A percentile compares a stretch with the other conserved stretches of the same genome.
Evolutionary conservation across 1,140 invertebrate species (phyloP).

Genomic region (Gonioctena quinquepunctata): DNA sequence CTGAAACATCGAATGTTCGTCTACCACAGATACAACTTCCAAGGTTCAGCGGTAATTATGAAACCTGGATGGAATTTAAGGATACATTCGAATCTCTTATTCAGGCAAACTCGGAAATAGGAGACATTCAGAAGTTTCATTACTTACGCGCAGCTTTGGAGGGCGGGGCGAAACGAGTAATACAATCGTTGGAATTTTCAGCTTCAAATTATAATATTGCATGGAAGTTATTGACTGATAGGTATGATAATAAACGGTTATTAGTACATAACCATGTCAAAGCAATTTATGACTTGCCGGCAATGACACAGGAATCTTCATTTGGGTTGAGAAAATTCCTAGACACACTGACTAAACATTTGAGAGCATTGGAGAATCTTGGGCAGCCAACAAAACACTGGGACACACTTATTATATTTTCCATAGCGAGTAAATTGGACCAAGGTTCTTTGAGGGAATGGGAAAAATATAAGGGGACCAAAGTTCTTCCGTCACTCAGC

Average conservation of each 20-base stretch:
- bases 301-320: conserved; percentile 33
- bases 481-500: too few species aligned
- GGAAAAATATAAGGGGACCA: too few species aligned
- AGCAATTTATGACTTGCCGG: conserved; percentile 39
- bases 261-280: conserved; percentile 50
- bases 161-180: conserved; percentile 43
- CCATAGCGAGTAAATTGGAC: conserved; percentile 22
- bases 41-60: conserved; percentile 41
- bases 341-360: conserved; percentile 45
- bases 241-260: conserved; percentile 51
- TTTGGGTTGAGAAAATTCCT: conserved; percentile 43
- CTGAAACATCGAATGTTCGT: too few species aligned
- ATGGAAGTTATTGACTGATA: conserved; percentile 46
- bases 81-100: conserved; percentile 45
- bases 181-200: conserved; percentile 43
- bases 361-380: conserved; percentile 45
- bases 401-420: conserved; percentile 18
- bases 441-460: conserved; percentile 8
- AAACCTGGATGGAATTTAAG: conserved; percentile 45
- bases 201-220: conserved; percentile 50
- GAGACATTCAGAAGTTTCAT: conserved; percentile 43
- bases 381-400: conserved; percentile 35
- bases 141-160: conserved; percentile 44
- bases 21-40: conserved; percentile 45
- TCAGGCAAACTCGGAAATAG: conserved; percentile 34